A percentile compares a stretch with the other conserved stretches of the same genome.
Conservation (phyloP, 1,140 invertebrate species). For the Patella vulgata region DNA sequence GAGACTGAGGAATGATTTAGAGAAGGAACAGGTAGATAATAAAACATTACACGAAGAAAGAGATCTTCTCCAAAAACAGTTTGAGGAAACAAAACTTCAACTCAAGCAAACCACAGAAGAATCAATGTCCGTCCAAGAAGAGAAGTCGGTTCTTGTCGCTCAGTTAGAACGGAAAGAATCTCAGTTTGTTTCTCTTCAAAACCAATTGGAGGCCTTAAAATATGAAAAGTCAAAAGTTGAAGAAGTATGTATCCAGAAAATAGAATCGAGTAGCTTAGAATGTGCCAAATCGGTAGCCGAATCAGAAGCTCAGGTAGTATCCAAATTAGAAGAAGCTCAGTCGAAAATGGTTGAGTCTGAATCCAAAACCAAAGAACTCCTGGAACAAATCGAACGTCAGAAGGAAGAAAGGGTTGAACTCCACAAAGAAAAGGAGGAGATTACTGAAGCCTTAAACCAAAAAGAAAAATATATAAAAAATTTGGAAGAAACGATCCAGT, state of each 20-base stretch:
- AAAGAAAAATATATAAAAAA: conserved; percentile 28
- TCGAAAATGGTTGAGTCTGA: conserved; percentile 18
- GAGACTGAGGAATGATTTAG: conserved; percentile 22
- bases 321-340: background rate
- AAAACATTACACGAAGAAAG: background rate
- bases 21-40: conserved; percentile 15
- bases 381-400: conserved; percentile 18
- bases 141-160: background rate
- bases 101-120: too few relatives aligned
- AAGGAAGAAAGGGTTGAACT: conserved; percentile 15
- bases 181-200: conserved; percentile 2
- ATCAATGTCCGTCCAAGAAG: background rate
- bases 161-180: conserved; percentile 6
- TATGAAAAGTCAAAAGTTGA: background rate
- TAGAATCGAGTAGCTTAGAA: background rate
- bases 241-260: conserved; percentile 11
- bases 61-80: background rate
- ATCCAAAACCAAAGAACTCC: conserved; percentile 17
- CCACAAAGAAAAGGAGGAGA: background rate
- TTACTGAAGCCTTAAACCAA: conserved; percentile 7
- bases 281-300: background rate
- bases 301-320: background rate
- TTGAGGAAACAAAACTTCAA: too few relatives aligned
- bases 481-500: conserved; percentile 18
- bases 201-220: conserved; percentile 5